Base-by-base conservation (phyloP, 2,797 vertebrate species). In the Cyprinodon diabolis region DNA sequence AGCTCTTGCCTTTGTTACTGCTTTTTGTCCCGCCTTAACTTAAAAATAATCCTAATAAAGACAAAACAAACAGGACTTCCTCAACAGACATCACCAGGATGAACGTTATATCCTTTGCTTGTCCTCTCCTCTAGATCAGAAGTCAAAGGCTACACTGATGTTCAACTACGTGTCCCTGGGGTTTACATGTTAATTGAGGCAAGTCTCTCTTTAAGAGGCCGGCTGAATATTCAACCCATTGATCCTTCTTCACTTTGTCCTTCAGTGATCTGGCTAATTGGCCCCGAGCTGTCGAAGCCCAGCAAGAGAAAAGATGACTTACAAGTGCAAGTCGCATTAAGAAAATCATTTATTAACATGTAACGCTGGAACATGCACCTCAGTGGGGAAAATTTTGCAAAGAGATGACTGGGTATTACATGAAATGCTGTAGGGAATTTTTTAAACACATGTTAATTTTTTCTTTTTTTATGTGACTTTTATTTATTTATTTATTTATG, bases 261-360 rank as follows among this genome's bases (percentile, higher is more conserved):
- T 88, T 87, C 83, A 90, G 82, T 67, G 89, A 92, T 93, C 82
- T 66, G 83, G 72, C 71, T 89, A 88, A 91, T 87, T 91, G 85
- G 90, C 83, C 87, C 79, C 55, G 85, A 89, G 81, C 75, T 11
- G 65, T 79, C 84, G 68, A 66, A 85, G 74, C 77, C 15, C 17
- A 65, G 68, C 75, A 78, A 71, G 74, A 52, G 65, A 81, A 71
- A 75, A 52, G 60, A 82, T 72, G 77, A 81, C 70, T 87, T 77
- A 76, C 70, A 81, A 70, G 65, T 75, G 75, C 49, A 21, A 17
- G 73, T 76, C 23, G 71, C 48, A 23, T 84, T 47, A 56, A 52
- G 73, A 66, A 21, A 48, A 37, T 52, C 62, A 45, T 57, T 60
- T 35, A 13, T 63, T 63, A 63, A 10, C 37, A 63, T n/a, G 37